Conservation (phyloP, 1,140 invertebrate species). For the Meloidogyne floridensis region DNA sequence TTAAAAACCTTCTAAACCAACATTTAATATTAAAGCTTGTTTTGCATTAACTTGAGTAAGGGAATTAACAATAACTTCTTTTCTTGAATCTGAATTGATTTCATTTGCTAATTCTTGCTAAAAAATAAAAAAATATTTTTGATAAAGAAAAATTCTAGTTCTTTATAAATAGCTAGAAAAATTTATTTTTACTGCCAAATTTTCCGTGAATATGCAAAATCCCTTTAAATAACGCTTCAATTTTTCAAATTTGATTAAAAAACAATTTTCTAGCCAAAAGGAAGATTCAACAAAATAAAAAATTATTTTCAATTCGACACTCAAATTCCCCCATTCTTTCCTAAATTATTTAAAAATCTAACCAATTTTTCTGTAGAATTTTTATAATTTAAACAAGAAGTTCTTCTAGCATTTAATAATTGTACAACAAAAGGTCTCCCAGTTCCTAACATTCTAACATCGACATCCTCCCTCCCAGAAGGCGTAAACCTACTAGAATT, state of each 20-base stretch:
- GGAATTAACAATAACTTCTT: slow-evolving; percentile 44
- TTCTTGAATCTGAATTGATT: slow-evolving; percentile 35
- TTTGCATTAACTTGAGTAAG: slow-evolving; percentile 47
- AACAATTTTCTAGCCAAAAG: too few species aligned
- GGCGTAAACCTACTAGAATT: slow-evolving; percentile 48
- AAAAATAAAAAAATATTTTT: neutral
- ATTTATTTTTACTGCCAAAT: too few species aligned
- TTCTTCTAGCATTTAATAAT: slow-evolving; percentile 40
- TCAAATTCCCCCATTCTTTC: too few species aligned
- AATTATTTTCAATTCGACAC: too few species aligned
- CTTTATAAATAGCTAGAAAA: too few species aligned
- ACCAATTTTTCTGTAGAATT: neutral
- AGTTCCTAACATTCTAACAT: slow-evolving; percentile 56
- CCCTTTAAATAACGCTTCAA: too few species aligned
- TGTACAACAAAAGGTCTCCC: slow-evolving; percentile 66
- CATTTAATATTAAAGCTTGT: slow-evolving; percentile 47
- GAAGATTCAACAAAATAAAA: too few species aligned
- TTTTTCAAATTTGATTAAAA: too few species aligned
- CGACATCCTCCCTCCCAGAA: slow-evolving; percentile 61
- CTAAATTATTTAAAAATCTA: too few species aligned
- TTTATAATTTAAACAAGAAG: slow-evolving; percentile 7
- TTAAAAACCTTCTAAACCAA: slow-evolving; percentile 50
- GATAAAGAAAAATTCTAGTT: too few species aligned
- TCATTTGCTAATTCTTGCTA: slow-evolving; percentile 4
- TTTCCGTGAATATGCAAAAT: too few species aligned